Evolutionary conservation across 2,797 vertebrate species (phyloP).

Genomic region (Neosalanx taihuensis): DNA sequence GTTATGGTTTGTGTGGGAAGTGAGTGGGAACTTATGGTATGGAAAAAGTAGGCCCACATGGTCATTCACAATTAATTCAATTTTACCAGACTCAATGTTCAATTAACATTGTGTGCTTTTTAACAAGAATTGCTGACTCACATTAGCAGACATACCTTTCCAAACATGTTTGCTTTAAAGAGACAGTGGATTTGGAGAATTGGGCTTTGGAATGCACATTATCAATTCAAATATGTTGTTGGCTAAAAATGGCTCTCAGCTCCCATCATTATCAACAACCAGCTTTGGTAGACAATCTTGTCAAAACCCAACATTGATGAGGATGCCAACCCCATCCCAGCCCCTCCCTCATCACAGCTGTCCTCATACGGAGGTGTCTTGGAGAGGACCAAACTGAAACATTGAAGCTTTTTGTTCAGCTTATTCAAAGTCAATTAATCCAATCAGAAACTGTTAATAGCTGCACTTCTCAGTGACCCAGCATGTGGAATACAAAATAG

Average conservation of each 20-base stretch:
- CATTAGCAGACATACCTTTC: slow-evolving; percentile 13
- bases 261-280: slow-evolving; percentile 40
- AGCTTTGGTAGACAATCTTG: slow-evolving; percentile 59
- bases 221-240: slow-evolving; percentile 61
- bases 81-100: neutral
- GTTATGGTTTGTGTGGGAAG: neutral
- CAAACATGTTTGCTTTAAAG: slow-evolving; percentile 24
- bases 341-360: neutral
- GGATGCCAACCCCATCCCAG: neutral
- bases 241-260: slow-evolving; percentile 52
- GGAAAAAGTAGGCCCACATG: no score
- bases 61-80: no score
- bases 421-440: neutral
- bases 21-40: neutral
- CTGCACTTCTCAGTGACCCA: slow-evolving; percentile 41
- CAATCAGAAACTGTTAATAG: slow-evolving; percentile 43
- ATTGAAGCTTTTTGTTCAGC: neutral
- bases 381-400: neutral
- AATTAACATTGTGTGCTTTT: slow-evolving; percentile 37
- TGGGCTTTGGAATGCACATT: slow-evolving; percentile 49
- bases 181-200: slow-evolving; percentile 22
- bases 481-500: slow-evolving; percentile 33
- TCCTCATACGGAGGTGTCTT: neutral
- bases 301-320: slow-evolving; percentile 21
- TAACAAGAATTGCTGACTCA: slow-evolving; percentile 29